A percentile compares a stretch with the other conserved stretches of the same genome.
These are phyloP conservation scores for Aphodius granarius DNA, from an alignment of 2,888 invertebrate genomes.

Conservation along the genomic window DNA sequence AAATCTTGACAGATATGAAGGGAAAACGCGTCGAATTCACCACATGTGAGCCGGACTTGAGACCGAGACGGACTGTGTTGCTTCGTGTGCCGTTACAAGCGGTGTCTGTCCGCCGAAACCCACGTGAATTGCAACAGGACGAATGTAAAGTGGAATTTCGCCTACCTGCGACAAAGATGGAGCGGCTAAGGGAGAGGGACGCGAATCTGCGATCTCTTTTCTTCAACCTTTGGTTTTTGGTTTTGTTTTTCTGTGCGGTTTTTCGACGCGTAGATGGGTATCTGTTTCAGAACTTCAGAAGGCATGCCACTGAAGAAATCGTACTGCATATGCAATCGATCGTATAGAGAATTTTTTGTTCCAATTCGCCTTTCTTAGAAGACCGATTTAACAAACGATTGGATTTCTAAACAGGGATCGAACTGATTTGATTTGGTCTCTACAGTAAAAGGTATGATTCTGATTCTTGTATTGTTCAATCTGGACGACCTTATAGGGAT, in stretches of 20 bases:
- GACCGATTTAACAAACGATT: background rate
- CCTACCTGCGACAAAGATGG: slow-evolving; percentile 44
- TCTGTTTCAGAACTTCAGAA: background rate
- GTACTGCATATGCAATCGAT: background rate
- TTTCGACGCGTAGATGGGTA: background rate
- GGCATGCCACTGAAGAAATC: background rate
- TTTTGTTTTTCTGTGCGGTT: slow-evolving; percentile 14
- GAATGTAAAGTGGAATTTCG: slow-evolving; percentile 44
- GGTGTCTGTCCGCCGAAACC: slow-evolving; percentile 48
- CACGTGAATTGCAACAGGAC: slow-evolving; percentile 48
- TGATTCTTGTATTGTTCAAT: background rate
- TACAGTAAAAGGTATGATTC: background rate
- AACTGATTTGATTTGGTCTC: background rate
- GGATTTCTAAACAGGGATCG: background rate
- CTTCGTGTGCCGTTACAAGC: slow-evolving; percentile 28
- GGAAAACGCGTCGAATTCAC: slow-evolving; percentile 20
- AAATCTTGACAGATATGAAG: slow-evolving; percentile 20
- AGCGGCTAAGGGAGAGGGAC: slow-evolving; percentile 22
- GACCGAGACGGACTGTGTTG: slow-evolving; percentile 35
- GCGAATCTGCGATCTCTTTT: slow-evolving; percentile 24
- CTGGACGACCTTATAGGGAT: background rate
- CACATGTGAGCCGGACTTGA: slow-evolving; percentile 40
- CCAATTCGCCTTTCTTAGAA: background rate
- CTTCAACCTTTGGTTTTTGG: slow-evolving; percentile 13
- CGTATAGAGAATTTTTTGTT: background rate